A percentile compares a stretch with the other conserved stretches of the same genome.
Evolutionary conservation across 2,113 vertebrate species (phyloP).

Genomic region (Seriola rivoliana): DNA sequence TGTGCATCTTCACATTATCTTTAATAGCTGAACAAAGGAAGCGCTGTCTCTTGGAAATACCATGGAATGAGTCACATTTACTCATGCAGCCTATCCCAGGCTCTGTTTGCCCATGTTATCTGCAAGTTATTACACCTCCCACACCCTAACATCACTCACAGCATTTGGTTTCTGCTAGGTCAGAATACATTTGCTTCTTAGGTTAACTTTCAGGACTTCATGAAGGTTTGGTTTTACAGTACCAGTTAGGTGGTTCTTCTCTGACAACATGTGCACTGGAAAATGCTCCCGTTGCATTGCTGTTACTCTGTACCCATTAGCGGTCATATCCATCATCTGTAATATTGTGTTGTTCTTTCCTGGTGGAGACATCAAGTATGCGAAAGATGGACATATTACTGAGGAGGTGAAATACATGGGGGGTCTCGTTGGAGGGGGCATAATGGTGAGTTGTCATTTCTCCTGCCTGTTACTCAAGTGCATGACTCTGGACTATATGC

Average conservation of each 20-base stretch:
- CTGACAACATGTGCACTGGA: conserved; percentile 85
- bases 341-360: conserved; percentile 89
- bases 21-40: conserved; percentile 7
- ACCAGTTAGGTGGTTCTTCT: neutral
- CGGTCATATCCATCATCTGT: conserved; percentile 81
- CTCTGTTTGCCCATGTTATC: conserved; percentile 58
- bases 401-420: conserved; percentile 88
- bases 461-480: neutral
- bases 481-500: neutral
- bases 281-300: conserved; percentile 83
- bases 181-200: neutral
- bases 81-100: conserved; percentile 33
- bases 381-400: conserved; percentile 77
- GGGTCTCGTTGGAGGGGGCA: conserved; percentile 85
- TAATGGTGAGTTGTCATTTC: conserved; percentile 81
- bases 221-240: neutral
- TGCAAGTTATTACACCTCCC: conserved; percentile 30
- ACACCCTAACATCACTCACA: conserved; percentile 17
- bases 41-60: neutral
- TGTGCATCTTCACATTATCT: neutral
- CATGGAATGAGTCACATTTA: conserved; percentile 45
- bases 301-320: conserved; percentile 81
- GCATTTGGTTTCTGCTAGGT: neutral
- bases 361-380: conserved; percentile 74
- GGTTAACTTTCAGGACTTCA: neutral